Evolutionary conservation across 92 coral and sea anemone species (phyloP).

Genomic region (Metridium senile): DNA sequence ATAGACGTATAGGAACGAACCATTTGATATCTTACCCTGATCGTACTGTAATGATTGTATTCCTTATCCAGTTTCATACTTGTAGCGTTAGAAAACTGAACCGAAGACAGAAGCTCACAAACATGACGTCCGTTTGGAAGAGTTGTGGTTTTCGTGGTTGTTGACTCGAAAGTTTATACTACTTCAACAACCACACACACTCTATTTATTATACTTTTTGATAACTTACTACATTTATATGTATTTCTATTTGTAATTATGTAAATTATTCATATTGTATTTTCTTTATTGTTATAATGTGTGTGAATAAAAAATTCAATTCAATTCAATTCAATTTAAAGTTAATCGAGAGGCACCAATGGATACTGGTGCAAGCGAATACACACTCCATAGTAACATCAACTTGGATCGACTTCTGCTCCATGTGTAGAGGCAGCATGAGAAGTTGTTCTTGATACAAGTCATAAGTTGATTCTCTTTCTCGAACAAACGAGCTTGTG

Average conservation of each 20-base stretch:
- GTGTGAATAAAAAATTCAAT: too few relatives aligned
- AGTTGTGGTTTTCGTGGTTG: not conserved
- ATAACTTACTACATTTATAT: too few relatives aligned
- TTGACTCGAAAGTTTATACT: too few relatives aligned
- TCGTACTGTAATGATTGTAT: not conserved
- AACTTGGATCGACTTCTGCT: constrained; percentile 6
- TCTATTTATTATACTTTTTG: too few relatives aligned
- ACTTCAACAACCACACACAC: too few relatives aligned
- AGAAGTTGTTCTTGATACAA: not conserved
- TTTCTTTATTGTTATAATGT: too few relatives aligned
- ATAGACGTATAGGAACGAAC: not conserved
- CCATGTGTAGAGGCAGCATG: not conserved
- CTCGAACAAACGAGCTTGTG: not conserved
- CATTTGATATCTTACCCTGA: not conserved
- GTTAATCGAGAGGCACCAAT: not conserved
- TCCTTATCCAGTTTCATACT: not conserved
- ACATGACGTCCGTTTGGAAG: not conserved
- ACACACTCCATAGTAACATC: not conserved
- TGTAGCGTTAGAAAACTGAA: not conserved
- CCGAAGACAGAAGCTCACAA: not conserved
- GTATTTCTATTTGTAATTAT: too few relatives aligned
- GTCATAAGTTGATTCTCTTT: not conserved
- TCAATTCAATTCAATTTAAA: too few relatives aligned
- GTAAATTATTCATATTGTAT: too few relatives aligned
- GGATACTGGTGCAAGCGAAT: not conserved